Evolutionary conservation across 2,888 invertebrate genomes (phyloP), one percentile per base, ranked within the genome.

Genomic region (Cataglyphis albicans): DNA sequence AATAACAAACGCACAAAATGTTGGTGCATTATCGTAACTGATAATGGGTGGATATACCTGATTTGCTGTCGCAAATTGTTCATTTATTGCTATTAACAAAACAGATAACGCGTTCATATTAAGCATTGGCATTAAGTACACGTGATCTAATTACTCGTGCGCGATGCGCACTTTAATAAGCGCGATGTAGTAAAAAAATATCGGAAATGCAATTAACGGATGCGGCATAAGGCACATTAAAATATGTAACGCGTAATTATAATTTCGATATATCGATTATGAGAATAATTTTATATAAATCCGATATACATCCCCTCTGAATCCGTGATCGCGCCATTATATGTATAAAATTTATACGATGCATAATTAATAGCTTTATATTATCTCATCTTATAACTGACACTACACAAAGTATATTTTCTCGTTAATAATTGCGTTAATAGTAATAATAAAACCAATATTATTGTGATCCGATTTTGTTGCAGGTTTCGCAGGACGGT

Each of bases 401-500:
- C 4, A 52, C 48, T 29, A 0, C 3, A n/a, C 9, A 7, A 63
- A 52, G 41, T 81, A n/a, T 81, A 75, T 68, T 68, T 21, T 55
- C 32, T 32, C 32, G 6, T 76, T 68, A n/a, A 41, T 7, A 73
- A 74, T 63, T n/a, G 38, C 29, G 18, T 32, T 74, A 63, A 64
- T 21, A 59, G 41, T 35, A 52, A 52, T 9, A 44, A 44, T 44
- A 61, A 61, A 68, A 55, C 7, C n/a, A 6, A 73, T 48, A 44
- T 52, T 48, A 44, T 52, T 21, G 12, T 32, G 3, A 29, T 38
- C 52, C 55, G 32, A 55, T 87, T 52, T 52, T 92, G 85, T 93
- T 94, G 82, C 95, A 98, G 98, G 96, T 97, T 88, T 97, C 98
- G 0, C 96, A 96, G 74, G 98, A 98, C 93, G 97, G 97, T 48